Conservation (phyloP, 2,113 vertebrate species). For the Cololabis saira region DNA sequence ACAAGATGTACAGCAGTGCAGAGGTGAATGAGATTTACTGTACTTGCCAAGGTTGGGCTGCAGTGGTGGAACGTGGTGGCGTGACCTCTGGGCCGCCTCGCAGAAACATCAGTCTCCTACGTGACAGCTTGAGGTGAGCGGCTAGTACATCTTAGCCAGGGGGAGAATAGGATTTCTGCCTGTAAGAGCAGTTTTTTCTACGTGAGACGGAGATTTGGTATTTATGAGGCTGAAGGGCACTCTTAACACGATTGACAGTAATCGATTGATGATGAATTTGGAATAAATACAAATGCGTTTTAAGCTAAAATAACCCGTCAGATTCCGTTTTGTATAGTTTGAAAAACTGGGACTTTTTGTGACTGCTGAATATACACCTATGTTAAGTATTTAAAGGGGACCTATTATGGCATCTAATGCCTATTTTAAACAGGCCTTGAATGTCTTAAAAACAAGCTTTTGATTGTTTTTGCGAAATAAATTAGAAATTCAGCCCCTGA, state of each 20-base stretch:
- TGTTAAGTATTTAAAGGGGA: too few relatives aligned
- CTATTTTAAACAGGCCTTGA: too few relatives aligned
- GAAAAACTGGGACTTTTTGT: too few relatives aligned
- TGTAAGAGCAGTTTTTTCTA: slow-evolving; percentile 9
- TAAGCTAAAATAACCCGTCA: background rate
- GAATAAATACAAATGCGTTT: slow-evolving; percentile 28
- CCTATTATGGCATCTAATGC: too few relatives aligned
- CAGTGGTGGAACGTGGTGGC: slow-evolving; percentile 27
- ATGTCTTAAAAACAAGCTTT: too few relatives aligned
- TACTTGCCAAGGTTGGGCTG: slow-evolving; percentile 50
- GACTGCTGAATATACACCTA: too few relatives aligned
- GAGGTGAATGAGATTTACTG: slow-evolving; percentile 52
- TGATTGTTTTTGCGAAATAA: too few relatives aligned
- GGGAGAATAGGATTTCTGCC: slow-evolving; percentile 15
- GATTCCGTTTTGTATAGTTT: background rate
- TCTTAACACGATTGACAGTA: slow-evolving; percentile 21
- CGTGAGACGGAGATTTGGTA: slow-evolving; percentile 30
- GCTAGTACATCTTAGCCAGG: slow-evolving; percentile 30
- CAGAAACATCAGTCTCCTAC: slow-evolving; percentile 46
- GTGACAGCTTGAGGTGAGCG: slow-evolving; percentile 49
- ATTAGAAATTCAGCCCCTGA: too few relatives aligned
- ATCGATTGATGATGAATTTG: slow-evolving; percentile 38
- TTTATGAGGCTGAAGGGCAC: slow-evolving; percentile 25
- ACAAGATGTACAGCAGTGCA: slow-evolving; percentile 40
- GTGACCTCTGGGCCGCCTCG: slow-evolving; percentile 42